Conservation (phyloP, 2,797 vertebrate genomes). For the Heteromormyrus szaboi region DNA sequence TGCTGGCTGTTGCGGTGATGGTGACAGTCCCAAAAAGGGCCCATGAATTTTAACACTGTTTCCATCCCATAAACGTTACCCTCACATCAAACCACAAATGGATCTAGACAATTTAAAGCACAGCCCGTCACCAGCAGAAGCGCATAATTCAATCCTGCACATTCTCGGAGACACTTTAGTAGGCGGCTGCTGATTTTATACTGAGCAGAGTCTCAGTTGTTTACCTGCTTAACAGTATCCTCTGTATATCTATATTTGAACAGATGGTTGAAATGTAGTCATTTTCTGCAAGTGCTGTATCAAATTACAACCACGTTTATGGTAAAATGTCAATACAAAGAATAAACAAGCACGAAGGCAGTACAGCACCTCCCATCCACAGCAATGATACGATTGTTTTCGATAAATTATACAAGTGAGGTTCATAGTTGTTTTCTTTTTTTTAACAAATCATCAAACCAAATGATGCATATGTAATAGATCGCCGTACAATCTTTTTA, state of each 20-base stretch:
- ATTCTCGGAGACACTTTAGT: background rate
- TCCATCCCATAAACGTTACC: background rate
- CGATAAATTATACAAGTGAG: background rate
- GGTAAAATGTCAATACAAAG: slow-evolving; percentile 1
- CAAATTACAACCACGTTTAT: background rate
- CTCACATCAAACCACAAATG: background rate
- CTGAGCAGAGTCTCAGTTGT: background rate
- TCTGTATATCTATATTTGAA: background rate
- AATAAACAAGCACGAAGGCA: background rate
- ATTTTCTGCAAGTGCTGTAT: background rate
- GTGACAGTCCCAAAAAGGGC: background rate
- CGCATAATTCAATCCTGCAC: background rate
- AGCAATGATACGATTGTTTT: background rate
- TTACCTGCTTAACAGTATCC: background rate
- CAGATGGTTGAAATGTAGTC: background rate
- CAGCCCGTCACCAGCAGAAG: background rate
- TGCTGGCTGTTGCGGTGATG: background rate
- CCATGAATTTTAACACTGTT: background rate
- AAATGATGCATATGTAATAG: background rate
- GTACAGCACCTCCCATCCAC: background rate
- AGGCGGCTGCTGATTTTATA: background rate
- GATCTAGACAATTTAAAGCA: background rate
- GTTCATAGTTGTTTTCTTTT: background rate
- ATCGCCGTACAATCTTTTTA: background rate
- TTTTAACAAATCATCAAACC: background rate